Evolutionary conservation across 2,888 invertebrate species (phyloP).

Genomic region (Hemaris fuciformis): DNA sequence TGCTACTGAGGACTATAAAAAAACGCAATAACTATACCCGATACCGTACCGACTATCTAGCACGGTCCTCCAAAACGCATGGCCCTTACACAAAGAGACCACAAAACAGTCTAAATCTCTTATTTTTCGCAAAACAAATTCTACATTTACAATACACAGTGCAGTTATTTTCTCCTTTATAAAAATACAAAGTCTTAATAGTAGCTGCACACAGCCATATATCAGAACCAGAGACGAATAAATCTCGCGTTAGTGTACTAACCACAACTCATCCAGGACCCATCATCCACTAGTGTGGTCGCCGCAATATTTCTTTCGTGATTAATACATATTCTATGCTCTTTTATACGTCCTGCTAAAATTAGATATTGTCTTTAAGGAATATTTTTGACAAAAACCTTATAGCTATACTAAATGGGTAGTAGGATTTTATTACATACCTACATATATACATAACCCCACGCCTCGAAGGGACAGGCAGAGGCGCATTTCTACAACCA

Average conservation of each 20-base stretch:
- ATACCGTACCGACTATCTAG: too few relatives aligned
- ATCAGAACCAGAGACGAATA: background rate
- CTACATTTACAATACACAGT: background rate
- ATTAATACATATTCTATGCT: slow-evolving; percentile 4
- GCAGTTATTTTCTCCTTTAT: background rate
- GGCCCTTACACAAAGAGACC: background rate
- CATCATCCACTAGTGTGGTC: slow-evolving; percentile 8
- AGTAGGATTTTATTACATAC: too few relatives aligned
- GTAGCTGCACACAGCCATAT: slow-evolving; percentile 1
- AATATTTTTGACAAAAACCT: too few relatives aligned
- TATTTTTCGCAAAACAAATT: background rate
- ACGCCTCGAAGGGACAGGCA: too few relatives aligned
- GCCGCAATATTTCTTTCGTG: slow-evolving; percentile 3
- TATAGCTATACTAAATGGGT: too few relatives aligned
- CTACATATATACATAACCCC: too few relatives aligned
- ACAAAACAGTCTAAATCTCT: background rate
- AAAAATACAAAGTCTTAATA: slow-evolving; percentile 1
- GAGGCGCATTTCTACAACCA: too few relatives aligned
- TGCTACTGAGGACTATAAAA: too few relatives aligned
- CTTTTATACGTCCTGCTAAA: background rate
- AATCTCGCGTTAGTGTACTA: slow-evolving; percentile 1
- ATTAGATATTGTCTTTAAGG: background rate
- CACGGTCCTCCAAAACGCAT: too few relatives aligned
- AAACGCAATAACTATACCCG: too few relatives aligned
- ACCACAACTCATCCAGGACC: slow-evolving; percentile 7